A percentile compares a stretch with the other conserved stretches of the same genome.
Evolutionary conservation across 2,888 invertebrate genomes (phyloP).

Genomic region (Scaptomyza parva): DNA sequence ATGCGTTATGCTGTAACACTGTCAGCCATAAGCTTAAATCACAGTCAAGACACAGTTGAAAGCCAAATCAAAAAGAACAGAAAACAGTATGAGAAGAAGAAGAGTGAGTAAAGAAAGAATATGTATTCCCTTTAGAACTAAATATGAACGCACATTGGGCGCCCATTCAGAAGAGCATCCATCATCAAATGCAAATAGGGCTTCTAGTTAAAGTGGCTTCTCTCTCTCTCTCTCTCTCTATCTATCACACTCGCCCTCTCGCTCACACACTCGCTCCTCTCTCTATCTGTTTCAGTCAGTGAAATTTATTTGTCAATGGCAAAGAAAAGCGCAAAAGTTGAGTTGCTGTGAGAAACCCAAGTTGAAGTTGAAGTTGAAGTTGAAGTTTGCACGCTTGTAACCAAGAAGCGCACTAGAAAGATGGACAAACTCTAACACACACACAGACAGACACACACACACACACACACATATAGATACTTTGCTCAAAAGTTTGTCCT

Average conservation of each 20-base stretch:
- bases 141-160: constrained; percentile 43
- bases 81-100: not conserved
- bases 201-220: constrained; percentile 36
- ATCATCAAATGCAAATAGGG: constrained; percentile 66
- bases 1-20: not conserved
- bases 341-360: constrained; percentile 21
- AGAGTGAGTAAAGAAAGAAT: not conserved
- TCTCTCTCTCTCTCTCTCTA: not conserved
- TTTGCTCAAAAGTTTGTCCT: constrained; percentile 55
- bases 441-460: constrained; percentile 2
- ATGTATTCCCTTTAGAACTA: constrained; percentile 11
- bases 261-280: not conserved
- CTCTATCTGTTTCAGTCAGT: constrained; percentile 22
- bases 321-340: constrained; percentile 74
- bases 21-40: not conserved
- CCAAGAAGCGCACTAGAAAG: constrained; percentile 60
- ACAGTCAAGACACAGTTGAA: constrained; percentile 6
- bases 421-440: constrained; percentile 38
- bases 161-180: constrained; percentile 48
- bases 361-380: constrained; percentile 34
- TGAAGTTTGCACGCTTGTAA: constrained; percentile 61
- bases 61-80: constrained; percentile 4
- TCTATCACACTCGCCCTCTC: not conserved
- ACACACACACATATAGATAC: constrained; percentile 6
- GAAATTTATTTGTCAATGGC: constrained; percentile 74